Evolutionary conservation across 2,888 invertebrate species (phyloP), one percentile per base, ranked within the genome.

Genomic region (Imbricaverruca yamaguchii): DNA sequence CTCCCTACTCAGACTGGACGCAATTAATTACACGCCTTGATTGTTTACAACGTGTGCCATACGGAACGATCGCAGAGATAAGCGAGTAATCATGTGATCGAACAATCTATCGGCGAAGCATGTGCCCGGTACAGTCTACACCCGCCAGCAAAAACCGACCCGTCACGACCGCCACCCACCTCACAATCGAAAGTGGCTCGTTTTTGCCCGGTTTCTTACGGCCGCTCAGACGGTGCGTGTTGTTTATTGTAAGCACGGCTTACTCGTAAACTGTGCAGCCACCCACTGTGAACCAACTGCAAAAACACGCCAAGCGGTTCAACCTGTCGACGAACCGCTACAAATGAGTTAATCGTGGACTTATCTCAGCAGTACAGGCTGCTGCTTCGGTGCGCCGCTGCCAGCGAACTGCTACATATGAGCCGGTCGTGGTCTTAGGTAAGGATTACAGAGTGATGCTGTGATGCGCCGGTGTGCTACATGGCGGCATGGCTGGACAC

Each of bases 41-140:
- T 74, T 74, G 74, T 74, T 74, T 74, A 74, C 55, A 74, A 21
- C 21, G 3, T 10, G 39, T 15, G 69, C 39, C 15, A 39, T 23
- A 8, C 10, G 23, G 39, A 39, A 39, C 23, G 69, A 69, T 69
- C 23, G 69, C 0, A 25, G 25, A 13, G 69, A 69, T 69, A 69
- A 69, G 69, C 39, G 13, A 55, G 74, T 74, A 21, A 74, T 74
- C 55, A 74, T 55, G 74, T 74, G 53, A 74, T 74, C 74, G 53
- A 55, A 21, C 53, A 11, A 74, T 74, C 74, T 53, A 21, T 18
- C 21, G 53, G 53, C 74, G 13, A 55, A 25, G 12, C 6, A 25
- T 39, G 39, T 10, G 9, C 13, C 67, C 67, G 25, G 25, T 25
- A 67, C 23, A 25, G 69, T 69, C 39, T 39, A 39, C 11, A 23